Base-by-base conservation (phyloP, 2,113 vertebrate species). In the Bolborhynchus lineola region DNA sequence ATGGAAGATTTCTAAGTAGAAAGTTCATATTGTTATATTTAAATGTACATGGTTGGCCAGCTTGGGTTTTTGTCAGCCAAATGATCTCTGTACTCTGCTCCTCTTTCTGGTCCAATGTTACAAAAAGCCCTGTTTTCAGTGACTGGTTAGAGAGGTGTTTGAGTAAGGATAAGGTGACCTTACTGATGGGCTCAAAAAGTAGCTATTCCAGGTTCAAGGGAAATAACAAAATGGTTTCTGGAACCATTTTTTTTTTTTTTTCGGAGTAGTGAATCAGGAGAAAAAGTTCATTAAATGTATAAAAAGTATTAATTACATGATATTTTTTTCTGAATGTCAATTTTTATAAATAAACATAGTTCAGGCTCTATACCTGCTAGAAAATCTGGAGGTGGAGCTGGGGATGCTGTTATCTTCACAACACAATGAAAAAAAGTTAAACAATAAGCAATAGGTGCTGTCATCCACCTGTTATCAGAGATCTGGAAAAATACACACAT, bases 401-500 rank as follows among this genome's bases (percentile, higher is more conserved):
- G 5, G 7, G 8, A 70, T 76, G 13, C 10, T 28, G 39, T 77
- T 92, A 29, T 80, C 46, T 93, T 76, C 41, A 44, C 41, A 71
- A 33, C 33, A 57, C 17, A 93, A 37, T 21, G 41, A 90, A 97
- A 92, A 94, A 64, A 93, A 75, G 37, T 88, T 96, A 96, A 96
- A 83, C 17, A 63, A 57, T 74, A 94, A 82, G 33, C 81, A 80
- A 79, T 91, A 89, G 74, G 19, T 23, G 20, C 70, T 90, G 53
- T 68, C 88, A 85, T 86, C 62, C 29, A 59, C 72, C 33, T 59
- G 49, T 92, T 65, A 86, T 31, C 49, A 82, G 50, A 93, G 31
- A 79, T 94, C 82, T 55, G 46, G 33, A 80, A 93, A 97, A 97
- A 86, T 85, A 94, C 28, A 69, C 39, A 95, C 94, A 95, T 96